Conservation (phyloP, 2,113 vertebrate genomes). For the Megaceryle torquata region DNA sequence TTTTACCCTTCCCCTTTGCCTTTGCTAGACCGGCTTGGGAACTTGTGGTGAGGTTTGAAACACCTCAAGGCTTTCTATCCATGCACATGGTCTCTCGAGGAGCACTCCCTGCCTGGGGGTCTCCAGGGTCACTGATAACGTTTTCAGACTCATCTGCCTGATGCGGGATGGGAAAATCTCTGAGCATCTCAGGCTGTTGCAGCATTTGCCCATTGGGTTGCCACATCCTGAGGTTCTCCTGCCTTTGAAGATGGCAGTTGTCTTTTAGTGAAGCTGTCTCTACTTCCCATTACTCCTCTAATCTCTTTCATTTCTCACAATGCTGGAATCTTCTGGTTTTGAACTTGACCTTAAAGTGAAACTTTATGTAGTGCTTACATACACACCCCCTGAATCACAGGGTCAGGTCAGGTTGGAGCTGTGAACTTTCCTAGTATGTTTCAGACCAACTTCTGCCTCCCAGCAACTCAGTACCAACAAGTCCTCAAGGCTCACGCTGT, state of each 20-base stretch:
- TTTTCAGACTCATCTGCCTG: neutral
- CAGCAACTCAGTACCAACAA: neutral
- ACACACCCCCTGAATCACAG: rapidly evolving
- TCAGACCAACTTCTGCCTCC: neutral
- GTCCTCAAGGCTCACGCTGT: neutral
- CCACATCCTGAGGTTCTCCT: neutral
- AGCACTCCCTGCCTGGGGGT: neutral
- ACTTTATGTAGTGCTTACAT: neutral
- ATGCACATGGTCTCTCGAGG: neutral
- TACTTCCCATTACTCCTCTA: neutral
- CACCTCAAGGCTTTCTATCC: neutral
- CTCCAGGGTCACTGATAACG: neutral
- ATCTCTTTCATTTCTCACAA: neutral
- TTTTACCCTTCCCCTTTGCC: neutral
- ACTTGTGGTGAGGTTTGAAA: neutral
- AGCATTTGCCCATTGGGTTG: neutral
- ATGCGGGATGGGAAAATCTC: neutral
- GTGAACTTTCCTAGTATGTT: neutral
- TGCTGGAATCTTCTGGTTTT: conserved; percentile 1
- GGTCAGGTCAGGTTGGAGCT: neutral
- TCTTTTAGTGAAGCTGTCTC: neutral
- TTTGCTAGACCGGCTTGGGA: neutral
- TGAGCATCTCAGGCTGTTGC: neutral
- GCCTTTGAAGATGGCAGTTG: neutral
- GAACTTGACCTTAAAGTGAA: neutral